Base-by-base conservation (phyloP, 2,888 invertebrate genomes). In the Odontocolon sp. region DNA sequence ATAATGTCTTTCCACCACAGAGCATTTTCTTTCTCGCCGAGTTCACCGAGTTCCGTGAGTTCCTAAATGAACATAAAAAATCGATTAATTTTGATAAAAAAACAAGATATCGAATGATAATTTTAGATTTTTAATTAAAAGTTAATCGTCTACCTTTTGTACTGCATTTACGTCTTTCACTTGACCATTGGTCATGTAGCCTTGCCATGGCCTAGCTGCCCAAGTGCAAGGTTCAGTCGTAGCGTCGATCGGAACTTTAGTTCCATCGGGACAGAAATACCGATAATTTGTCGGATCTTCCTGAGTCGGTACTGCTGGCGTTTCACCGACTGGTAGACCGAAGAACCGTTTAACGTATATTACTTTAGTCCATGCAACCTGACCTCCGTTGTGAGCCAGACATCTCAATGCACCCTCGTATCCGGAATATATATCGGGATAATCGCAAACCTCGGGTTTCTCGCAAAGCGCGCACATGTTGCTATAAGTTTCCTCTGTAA, bases 201-300 rank as follows among this genome's bases (percentile, higher is more conserved):
- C 95, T 86, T 94, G 95, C 95, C 96, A 96, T n/a, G 96, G 96
- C 72, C 96, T 92, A 0, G 95, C 95, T 0, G 96, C 96, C 96
- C 96, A 97, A 0, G 94, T 93, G 86, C 96, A 97, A 0, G 94
- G 92, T 33, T 88, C 87, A 9, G 91, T 91, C 42, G 93, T 92
- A 2, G 92, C 93, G 28, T 92, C 94, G 8, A 96, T 91, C 0
- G 95, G 93, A 0, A 93, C 92, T 83, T 94, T 94, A 3, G 92
- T 93, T 1, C 96, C 96, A 86, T 96, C 96, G 2, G 94, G 95
- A 86, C 96, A 97, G 40, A 97, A 92, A 86, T 96, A 96, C 54
- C 94, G 93, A 87, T 92, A 96, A 26, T 95, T 93, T 4, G 92
- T 92, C 0, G 94, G 93, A 78, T 94, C 93, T 87, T 94, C 94